Evolutionary conservation across 1,140 invertebrate genomes (phyloP).

Genomic region (Bombus polaris): DNA sequence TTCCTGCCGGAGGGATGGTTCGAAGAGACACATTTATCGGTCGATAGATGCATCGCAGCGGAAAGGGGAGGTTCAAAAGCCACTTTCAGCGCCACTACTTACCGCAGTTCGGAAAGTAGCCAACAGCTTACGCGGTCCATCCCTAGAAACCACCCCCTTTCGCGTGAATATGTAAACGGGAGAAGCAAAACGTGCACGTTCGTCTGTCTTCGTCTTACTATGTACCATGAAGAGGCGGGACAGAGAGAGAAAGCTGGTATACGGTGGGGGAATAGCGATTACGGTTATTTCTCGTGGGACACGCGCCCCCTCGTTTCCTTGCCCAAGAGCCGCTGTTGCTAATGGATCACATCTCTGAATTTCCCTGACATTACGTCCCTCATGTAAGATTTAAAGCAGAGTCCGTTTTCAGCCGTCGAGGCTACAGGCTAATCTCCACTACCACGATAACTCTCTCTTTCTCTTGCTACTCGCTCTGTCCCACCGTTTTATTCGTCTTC

Average conservation of each 20-base stretch:
- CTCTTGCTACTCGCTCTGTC: not conserved
- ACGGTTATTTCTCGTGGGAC: slow-evolving; percentile 76
- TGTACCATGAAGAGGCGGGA: not conserved
- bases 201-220: not conserved
- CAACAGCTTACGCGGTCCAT: slow-evolving; percentile 12
- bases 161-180: slow-evolving; percentile 18
- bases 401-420: slow-evolving; percentile 56
- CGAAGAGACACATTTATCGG: not conserved
- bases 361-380: slow-evolving; percentile 74
- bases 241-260: slow-evolving; percentile 4
- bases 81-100: slow-evolving; percentile 14
- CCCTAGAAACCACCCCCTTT: not conserved
- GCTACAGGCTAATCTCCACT: slow-evolving; percentile 63
- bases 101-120: slow-evolving; percentile 21
- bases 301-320: slow-evolving; percentile 45
- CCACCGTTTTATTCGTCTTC: not conserved
- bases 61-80: not conserved
- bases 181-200: not conserved
- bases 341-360: slow-evolving; percentile 77
- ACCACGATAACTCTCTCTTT: slow-evolving; percentile 51
- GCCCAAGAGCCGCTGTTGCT: slow-evolving; percentile 66
- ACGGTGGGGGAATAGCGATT: slow-evolving; percentile 67
- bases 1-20: not conserved
- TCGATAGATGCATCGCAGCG: not conserved
- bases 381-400: slow-evolving; percentile 73